Evolutionary conservation across 1,140 invertebrate species (phyloP).

Genomic region (Mesaphorura yosii): DNA sequence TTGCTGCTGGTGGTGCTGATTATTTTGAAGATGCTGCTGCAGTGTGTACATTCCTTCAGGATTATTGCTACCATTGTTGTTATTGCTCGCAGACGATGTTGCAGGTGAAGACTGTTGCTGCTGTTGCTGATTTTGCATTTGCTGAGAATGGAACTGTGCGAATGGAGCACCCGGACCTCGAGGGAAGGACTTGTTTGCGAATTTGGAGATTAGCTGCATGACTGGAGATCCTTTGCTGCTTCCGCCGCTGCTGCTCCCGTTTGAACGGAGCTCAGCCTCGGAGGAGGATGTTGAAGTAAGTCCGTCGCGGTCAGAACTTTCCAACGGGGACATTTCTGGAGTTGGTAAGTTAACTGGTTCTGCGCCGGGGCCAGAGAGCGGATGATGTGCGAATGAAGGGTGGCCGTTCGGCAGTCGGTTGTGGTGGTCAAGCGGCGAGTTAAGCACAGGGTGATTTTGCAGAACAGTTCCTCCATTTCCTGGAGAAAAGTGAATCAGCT

Average conservation of each 20-base stretch:
- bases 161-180: conserved; percentile 22
- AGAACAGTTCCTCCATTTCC: conserved; percentile 22
- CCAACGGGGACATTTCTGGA: conserved; percentile 31
- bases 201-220: conserved; percentile 27
- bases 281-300: conserved; percentile 6
- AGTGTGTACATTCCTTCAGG: not conserved
- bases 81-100: not conserved
- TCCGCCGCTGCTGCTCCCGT: not conserved
- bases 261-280: not conserved
- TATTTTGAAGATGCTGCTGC: conserved; percentile 10
- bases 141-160: conserved; percentile 24
- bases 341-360: conserved; percentile 23
- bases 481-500: too few relatives aligned
- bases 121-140: conserved; percentile 6
- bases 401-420: not conserved
- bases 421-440: conserved; percentile 21
- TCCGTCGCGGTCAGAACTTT: conserved; percentile 23
- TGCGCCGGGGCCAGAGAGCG: not conserved
- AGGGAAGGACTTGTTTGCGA: conserved; percentile 15
- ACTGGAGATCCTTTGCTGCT: conserved; percentile 24
- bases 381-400: not conserved
- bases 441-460: conserved; percentile 16
- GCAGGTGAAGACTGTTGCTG: not conserved
- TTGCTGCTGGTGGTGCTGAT: conserved; percentile 14
- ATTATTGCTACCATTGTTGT: not conserved